Evolutionary conservation across 2,113 vertebrate species (phyloP), one percentile per base, ranked within the genome.

Genomic region (Haemorhous mexicanus): DNA sequence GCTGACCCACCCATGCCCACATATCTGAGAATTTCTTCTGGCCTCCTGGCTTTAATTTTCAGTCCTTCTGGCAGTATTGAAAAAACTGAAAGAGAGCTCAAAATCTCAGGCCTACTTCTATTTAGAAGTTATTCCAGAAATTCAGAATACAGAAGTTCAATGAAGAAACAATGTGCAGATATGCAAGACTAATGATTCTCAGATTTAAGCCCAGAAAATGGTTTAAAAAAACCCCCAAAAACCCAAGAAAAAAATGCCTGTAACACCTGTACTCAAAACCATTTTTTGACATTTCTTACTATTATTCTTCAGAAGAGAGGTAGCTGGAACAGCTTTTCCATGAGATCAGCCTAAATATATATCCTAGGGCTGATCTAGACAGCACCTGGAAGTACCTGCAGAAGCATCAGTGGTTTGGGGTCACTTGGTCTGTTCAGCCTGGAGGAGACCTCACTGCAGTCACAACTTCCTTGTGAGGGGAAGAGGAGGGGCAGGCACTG

Each of bases 171-270:
- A 37, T 3, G 11, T 93, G 53, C 90, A 93, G 89, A 97, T 95
- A 85, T 94, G 88, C 43, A 93, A 72, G 35, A 84, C 77, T 44
- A 76, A 91, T 53, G 44, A 77, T 56, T 93, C 81, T 77, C 87
- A 95, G 69, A 85, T 94, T 94, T 84, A 74, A 93, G 95, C 30
- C 35, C 82, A 94, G 66, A 95, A 78, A 97, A 96, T 68, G 68
- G 89, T 97, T 20, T 0, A 15, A 66, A 93, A 95, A 52, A 86
- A 66, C 58, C 8, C 10, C 28, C 13, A 63, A 47, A 24, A 2
- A 3, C 9, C 55, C 23, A 53, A 50, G 26, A 66, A 74, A 74
- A 44, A 69, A 75, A 10, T 39, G 14, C 14, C 24, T 53, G 8
- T 10, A 83, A 74, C 15, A 62, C 2, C 16, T 52, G 20, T 22